A percentile compares a stretch with the other conserved stretches of the same genome.
Conservation (phyloP, 2,113 vertebrate genomes). For the Cromileptes altivelis region DNA sequence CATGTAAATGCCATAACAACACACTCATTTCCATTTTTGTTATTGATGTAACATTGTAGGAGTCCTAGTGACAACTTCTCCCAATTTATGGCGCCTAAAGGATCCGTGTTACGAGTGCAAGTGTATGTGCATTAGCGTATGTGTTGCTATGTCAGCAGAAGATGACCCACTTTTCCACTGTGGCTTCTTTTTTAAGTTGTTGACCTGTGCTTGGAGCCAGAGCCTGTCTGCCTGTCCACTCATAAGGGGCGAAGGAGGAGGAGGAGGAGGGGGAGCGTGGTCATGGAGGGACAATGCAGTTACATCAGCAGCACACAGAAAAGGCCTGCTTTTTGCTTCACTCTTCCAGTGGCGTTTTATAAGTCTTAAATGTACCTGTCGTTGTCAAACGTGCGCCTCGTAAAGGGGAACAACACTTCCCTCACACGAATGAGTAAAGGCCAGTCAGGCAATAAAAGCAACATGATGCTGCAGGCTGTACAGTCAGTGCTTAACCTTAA, state of each 20-base stretch:
- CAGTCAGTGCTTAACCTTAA: slow-evolving; percentile 45
- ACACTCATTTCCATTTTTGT: background rate
- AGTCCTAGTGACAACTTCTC: background rate
- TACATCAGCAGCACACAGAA: slow-evolving; percentile 33
- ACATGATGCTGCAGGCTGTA: background rate
- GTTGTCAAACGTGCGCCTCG: slow-evolving; percentile 23
- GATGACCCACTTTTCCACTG: slow-evolving; percentile 72
- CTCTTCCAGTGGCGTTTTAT: no score
- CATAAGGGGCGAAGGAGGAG: slow-evolving; percentile 36
- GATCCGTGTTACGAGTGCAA: background rate
- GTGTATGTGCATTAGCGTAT: slow-evolving; percentile 4
- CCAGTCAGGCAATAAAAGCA: slow-evolving; percentile 41
- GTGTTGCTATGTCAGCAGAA: slow-evolving; percentile 48
- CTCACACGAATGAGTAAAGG: slow-evolving; percentile 35
- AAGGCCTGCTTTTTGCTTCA: background rate
- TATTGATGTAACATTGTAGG: background rate
- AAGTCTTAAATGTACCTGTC: background rate
- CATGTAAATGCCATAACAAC: background rate
- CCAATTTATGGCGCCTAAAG: background rate
- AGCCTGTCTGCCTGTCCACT: slow-evolving; percentile 61
- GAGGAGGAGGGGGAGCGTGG: slow-evolving; percentile 6
- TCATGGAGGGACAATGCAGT: slow-evolving; percentile 46
- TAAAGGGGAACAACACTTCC: slow-evolving; percentile 8
- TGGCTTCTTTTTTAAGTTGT: slow-evolving; percentile 65
- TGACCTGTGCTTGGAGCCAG: slow-evolving; percentile 67